Evolutionary conservation across 2,113 vertebrate species (phyloP).

Genomic region (Phrynocephalus versicolor): DNA sequence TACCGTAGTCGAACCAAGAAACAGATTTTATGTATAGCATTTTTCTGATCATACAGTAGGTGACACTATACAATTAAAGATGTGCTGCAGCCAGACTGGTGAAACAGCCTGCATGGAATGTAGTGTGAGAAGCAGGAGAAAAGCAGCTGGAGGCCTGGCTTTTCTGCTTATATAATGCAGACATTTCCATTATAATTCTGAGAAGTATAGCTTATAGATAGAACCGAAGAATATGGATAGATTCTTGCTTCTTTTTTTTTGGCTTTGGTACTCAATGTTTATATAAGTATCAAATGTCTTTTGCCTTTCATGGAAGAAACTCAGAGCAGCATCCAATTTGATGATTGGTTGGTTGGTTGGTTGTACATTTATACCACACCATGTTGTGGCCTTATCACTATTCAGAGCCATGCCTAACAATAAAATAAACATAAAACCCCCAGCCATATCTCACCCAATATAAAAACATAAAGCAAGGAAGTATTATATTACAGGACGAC

Average conservation of each 20-base stretch:
- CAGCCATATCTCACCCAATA: too few species aligned
- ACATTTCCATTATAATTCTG: not conserved
- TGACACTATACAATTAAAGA: conserved; percentile 68
- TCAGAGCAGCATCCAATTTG: too few species aligned
- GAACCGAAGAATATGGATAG: too few species aligned
- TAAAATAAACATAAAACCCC: too few species aligned
- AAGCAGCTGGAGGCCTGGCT: not conserved
- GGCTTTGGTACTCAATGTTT: not conserved
- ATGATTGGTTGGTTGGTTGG: too few species aligned
- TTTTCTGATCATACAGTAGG: conserved; percentile 55
- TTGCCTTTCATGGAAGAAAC: not conserved
- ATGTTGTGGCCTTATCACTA: too few species aligned
- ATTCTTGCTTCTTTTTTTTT: not conserved
- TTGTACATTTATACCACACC: too few species aligned
- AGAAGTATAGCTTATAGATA: not conserved
- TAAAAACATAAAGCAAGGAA: too few species aligned
- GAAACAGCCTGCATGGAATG: not conserved
- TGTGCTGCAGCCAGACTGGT: not conserved
- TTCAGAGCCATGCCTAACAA: too few species aligned
- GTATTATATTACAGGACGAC: too few species aligned
- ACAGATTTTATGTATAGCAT: not conserved
- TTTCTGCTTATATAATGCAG: not conserved
- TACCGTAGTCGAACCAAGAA: too few species aligned
- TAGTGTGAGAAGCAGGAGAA: not conserved
- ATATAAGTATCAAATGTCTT: not conserved